Evolutionary conservation across 2,888 invertebrate genomes (phyloP).

Genomic region (Parochlus steinenii): DNA sequence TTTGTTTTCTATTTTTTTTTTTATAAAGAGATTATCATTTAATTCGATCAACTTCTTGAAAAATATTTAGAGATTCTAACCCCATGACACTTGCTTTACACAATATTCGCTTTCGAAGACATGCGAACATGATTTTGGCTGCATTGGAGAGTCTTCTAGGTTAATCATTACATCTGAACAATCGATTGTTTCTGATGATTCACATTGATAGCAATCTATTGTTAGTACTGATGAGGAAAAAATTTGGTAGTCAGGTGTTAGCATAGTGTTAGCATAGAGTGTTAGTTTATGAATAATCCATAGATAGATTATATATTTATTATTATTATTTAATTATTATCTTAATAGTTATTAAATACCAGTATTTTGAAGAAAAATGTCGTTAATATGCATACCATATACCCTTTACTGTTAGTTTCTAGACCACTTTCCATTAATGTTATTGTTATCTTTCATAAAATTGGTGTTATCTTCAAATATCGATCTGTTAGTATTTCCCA

Average conservation of each 20-base stretch:
- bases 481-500: neutral
- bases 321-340: conserved; percentile 5
- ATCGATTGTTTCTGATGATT: conserved; percentile 47
- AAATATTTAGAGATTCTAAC: conserved; percentile 4
- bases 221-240: conserved; percentile 26
- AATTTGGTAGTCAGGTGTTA: neutral
- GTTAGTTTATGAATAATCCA: conserved; percentile 3
- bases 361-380: neutral
- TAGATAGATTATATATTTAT: neutral
- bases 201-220: conserved; percentile 64
- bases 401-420: no score
- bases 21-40: no score
- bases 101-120: conserved; percentile 70
- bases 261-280: neutral
- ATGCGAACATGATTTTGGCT: conserved; percentile 47
- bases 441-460: neutral
- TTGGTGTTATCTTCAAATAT: neutral
- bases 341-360: neutral
- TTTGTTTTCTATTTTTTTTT: neutral
- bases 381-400: no score
- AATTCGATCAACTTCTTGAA: neutral
- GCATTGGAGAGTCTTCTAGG: conserved; percentile 34
- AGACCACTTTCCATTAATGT: neutral
- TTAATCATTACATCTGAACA: conserved; percentile 50
- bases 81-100: conserved; percentile 61